phyloP scores from a whole-genome alignment of 2,797 vertebrate species.

The Emys orbicularis region DNA sequence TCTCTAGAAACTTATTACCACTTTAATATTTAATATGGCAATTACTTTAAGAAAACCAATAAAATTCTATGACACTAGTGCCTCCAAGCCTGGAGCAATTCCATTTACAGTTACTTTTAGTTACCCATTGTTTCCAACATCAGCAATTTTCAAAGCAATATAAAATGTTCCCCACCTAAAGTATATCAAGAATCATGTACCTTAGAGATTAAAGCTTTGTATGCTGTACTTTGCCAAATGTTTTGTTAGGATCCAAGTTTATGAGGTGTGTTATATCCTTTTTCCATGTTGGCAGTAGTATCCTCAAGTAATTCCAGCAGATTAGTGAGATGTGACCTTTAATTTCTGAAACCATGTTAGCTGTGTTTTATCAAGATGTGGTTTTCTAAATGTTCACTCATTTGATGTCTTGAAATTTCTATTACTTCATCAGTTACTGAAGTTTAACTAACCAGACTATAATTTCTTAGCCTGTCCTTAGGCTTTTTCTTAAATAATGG shows the following conservation, averaged over 20 bases:
- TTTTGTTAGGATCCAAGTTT: neutral
- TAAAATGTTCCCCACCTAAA: neutral
- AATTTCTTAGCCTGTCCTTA: neutral
- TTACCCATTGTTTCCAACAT: neutral
- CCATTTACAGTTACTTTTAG: neutral
- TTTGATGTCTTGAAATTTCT: neutral
- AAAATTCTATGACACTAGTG: neutral
- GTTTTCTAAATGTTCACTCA: neutral
- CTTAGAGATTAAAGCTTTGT: neutral
- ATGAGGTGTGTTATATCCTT: neutral
- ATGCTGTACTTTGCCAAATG: neutral
- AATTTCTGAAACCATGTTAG: neutral
- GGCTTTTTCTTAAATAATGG: neutral
- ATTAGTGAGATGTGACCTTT: neutral
- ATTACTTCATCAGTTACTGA: neutral
- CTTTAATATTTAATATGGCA: slow-evolving; percentile 21
- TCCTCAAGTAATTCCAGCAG: neutral
- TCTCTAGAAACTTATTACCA: neutral
- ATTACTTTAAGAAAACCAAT: neutral
- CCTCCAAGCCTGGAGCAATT: neutral
- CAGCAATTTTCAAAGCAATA: neutral
- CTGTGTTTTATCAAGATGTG: neutral
- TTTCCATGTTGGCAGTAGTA: neutral
- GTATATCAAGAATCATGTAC: neutral
- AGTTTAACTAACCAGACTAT: neutral